phyloP scores from a whole-genome alignment of 1,140 invertebrate species.

The Halotydeus destructor region DNA sequence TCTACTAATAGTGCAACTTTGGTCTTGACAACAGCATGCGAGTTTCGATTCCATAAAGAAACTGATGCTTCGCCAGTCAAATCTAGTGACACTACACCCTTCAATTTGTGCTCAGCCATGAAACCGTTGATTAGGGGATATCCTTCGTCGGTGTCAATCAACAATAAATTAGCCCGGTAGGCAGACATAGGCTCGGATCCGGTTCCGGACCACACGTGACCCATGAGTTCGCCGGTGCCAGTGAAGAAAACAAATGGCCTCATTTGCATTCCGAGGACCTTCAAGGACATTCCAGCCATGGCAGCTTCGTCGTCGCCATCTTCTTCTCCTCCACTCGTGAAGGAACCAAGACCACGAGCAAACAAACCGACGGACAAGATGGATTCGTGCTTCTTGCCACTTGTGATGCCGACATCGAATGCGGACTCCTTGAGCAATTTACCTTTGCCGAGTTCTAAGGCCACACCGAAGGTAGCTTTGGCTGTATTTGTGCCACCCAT shows the following conservation, averaged over 20 bases:
- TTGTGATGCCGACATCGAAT: slow-evolving; percentile 44
- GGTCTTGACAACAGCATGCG: slow-evolving; percentile 53
- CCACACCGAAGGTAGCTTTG: slow-evolving; percentile 42
- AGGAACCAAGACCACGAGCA: slow-evolving; percentile 46
- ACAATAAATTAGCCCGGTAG: slow-evolving; percentile 46
- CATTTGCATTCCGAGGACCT: slow-evolving; percentile 48
- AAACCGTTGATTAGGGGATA: slow-evolving; percentile 50
- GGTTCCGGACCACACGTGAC: slow-evolving; percentile 65
- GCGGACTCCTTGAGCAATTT: slow-evolving; percentile 48
- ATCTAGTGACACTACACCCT: slow-evolving; percentile 55
- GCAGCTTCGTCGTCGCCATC: slow-evolving; percentile 28
- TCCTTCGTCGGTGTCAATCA: slow-evolving; percentile 48
- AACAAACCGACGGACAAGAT: slow-evolving; percentile 44
- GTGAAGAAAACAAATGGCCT: slow-evolving; percentile 64
- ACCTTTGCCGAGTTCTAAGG: slow-evolving; percentile 49
- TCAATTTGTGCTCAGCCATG: slow-evolving; percentile 40
- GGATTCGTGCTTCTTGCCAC: slow-evolving; percentile 26
- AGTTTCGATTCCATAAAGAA: slow-evolving; percentile 67
- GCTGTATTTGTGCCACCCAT: slow-evolving; percentile 25
- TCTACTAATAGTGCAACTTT: slow-evolving; percentile 43
- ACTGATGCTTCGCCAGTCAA: slow-evolving; percentile 59
- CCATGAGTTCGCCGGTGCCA: slow-evolving; percentile 63
- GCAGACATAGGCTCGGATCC: slow-evolving; percentile 58
- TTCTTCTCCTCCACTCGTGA: slow-evolving; percentile 26
- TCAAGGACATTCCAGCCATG: slow-evolving; percentile 64